Conservation (phyloP, 2,888 invertebrate genomes). For the Mycalesis mineus region DNA sequence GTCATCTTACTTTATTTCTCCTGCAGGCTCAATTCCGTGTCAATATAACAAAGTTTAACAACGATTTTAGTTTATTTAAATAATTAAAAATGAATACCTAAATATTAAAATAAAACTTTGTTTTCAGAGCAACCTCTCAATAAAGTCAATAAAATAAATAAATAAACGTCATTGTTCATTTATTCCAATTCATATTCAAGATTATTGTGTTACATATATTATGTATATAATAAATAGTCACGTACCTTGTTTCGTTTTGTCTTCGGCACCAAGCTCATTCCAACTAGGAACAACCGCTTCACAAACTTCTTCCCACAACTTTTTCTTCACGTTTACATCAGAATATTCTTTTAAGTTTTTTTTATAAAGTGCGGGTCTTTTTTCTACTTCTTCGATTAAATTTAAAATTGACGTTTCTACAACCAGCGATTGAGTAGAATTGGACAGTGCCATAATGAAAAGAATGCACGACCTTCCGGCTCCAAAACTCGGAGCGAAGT, state of each 20-base stretch:
- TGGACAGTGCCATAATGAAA: background rate
- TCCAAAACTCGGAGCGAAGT: background rate
- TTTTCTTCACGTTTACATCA: background rate
- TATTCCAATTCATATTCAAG: too few relatives aligned
- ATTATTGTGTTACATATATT: too few relatives aligned
- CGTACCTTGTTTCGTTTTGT: too few relatives aligned
- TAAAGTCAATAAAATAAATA: too few relatives aligned
- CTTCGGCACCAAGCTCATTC: too few relatives aligned
- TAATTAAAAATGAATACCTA: background rate
- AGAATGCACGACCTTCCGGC: background rate
- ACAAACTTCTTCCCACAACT: too few relatives aligned
- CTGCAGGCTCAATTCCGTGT: slow-evolving; percentile 8
- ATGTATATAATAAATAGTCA: too few relatives aligned
- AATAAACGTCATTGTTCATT: too few relatives aligned
- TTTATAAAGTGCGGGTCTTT: too few relatives aligned
- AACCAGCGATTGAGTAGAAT: background rate
- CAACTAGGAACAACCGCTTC: too few relatives aligned
- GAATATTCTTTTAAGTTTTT: too few relatives aligned
- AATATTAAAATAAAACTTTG: background rate
- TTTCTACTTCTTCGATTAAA: background rate
- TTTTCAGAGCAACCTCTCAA: too few relatives aligned
- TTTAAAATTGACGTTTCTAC: background rate
- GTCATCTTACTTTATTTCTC: slow-evolving; percentile 8
- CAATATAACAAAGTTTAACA: slow-evolving; percentile 11
- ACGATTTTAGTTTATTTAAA: background rate